Base-by-base conservation (phyloP, 2,797 vertebrate genomes). In the Syngnathus rostellatus region DNA sequence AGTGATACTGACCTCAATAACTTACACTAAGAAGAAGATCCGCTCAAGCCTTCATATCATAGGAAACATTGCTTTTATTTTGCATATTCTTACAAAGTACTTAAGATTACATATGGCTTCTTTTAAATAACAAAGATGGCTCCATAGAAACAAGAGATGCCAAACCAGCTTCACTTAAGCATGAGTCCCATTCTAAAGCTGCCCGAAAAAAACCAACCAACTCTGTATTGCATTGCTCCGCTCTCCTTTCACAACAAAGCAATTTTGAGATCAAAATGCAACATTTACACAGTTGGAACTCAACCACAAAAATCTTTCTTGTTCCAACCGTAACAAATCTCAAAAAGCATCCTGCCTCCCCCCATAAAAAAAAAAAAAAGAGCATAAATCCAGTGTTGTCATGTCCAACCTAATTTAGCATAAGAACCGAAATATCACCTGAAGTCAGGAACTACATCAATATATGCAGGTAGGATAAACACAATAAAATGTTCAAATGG, bases 31-130 rank as follows among this genome's bases (percentile, higher is more conserved):
- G 3, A 41, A 45, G 21, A 25, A 45, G 68, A 45, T 72, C 64
- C 51, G 65, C 57, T 7, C 54, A 46, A 46, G 5, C 55, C 21
- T 53, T 65, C 39, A 65, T 71, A 62, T 65, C 39, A 65, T 71
- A 62, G 76, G 76, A 81, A 82, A 84, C 68, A 58, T 65, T 74
- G 6, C 7, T 77, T 86, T 87, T 82, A 85, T 86, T 89, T 83
- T 86, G 83, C 87, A 89, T 87, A 84, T 83, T 76, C 71, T 68
- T 82, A 31, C 31, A 31, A 31, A 31, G 31, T 31, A 31, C 72
- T 71, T 72, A 68, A 70, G 72, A 73, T 78, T 68, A 79, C 71
- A 69, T 83, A 86, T 87, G 85, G 86, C 85, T 89, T 46, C 84
- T 72, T 68, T 82, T 80, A 72, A 80, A 80, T 65, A 68, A 76